Base-by-base conservation (phyloP, 2,888 invertebrate genomes). In the Leptopilina drosophilae region DNA sequence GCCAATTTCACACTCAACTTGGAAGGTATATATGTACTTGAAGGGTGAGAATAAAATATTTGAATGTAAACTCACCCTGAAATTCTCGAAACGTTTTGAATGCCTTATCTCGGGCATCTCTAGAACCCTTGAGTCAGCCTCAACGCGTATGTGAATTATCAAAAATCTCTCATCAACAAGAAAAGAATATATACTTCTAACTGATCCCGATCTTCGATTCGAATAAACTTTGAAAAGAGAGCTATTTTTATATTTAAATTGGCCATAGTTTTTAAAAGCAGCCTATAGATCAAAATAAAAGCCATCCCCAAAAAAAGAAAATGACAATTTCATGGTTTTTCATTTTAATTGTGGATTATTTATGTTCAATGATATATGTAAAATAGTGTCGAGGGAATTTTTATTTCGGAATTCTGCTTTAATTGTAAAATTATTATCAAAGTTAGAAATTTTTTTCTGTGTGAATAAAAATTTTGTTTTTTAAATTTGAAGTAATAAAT, bases 91-190 rank as follows among this genome's bases (percentile, higher is more conserved):
- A 89, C 88, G 89, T 87, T 89, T 89, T 88, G 90, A 90, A 90
- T 90, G 86, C 88, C 90, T 89, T 91, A 91, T 91, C 90, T 87
- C 86, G 86, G 88, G 87, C 86, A 91, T 89, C 90, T 89, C 84
- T 87, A 91, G 90, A 86, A 87, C 90, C 89, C 91, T 91, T 85
- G 87, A 90, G 86, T 89, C 83, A 90, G 91, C 88, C 86, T 85
- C 90, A 88, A 91, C 91, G 91, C 91, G 88, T 86, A 85, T 84
- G 85, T 83, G 87, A 91, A 91, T 91, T 91, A 91, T 91, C 91
- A 88, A 84, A 87, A 88, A 90, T 90, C 90, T 89, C 84, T 84
- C 80, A 80, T 81, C 81, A 76, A 65, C 82, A 78, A 79, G 82
- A 82, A 87, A 86, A 85, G 87, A 20, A 20, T 20, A 20, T 90